phyloP scores from a whole-genome alignment of 2,113 vertebrate genomes.

The Cephalopholis sonnerati region DNA sequence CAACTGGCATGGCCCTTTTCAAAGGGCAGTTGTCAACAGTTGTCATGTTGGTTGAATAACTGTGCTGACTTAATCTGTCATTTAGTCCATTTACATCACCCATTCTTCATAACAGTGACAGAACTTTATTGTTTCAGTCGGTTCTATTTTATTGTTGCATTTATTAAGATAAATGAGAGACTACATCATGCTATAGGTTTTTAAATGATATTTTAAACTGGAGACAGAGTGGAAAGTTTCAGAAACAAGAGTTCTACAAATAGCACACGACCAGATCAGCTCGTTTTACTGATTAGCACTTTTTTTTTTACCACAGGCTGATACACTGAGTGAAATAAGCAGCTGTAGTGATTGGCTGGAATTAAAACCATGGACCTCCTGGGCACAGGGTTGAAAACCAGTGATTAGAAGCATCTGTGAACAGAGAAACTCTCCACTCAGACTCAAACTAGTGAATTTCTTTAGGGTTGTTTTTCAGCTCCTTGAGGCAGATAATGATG shows the following conservation, averaged over 20 bases:
- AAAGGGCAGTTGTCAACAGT: too few species aligned
- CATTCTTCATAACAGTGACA: not conserved
- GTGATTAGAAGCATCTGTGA: slow-evolving; percentile 40
- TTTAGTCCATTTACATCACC: not conserved
- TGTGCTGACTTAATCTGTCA: not conserved
- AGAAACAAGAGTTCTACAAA: not conserved
- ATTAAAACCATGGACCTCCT: slow-evolving; percentile 36
- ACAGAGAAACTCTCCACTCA: slow-evolving; percentile 7
- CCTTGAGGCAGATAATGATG: not conserved
- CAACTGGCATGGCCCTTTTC: too few species aligned
- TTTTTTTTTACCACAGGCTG: slow-evolving; percentile 26
- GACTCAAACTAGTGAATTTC: slow-evolving; percentile 11
- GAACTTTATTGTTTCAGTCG: too few species aligned
- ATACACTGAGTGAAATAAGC: slow-evolving; percentile 36
- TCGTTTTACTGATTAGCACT: slow-evolving; percentile 37
- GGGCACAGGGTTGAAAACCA: slow-evolving; percentile 11
- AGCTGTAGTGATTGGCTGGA: slow-evolving; percentile 34
- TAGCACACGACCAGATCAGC: not conserved
- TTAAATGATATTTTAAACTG: not conserved
- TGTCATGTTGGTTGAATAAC: too few species aligned
- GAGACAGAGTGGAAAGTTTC: not conserved
- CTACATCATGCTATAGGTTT: not conserved
- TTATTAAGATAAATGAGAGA: too few species aligned
- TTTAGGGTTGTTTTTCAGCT: slow-evolving; percentile 4
- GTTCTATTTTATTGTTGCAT: not conserved